Base-by-base conservation (phyloP, 2,888 invertebrate genomes). In the Tiphia femorata region DNA sequence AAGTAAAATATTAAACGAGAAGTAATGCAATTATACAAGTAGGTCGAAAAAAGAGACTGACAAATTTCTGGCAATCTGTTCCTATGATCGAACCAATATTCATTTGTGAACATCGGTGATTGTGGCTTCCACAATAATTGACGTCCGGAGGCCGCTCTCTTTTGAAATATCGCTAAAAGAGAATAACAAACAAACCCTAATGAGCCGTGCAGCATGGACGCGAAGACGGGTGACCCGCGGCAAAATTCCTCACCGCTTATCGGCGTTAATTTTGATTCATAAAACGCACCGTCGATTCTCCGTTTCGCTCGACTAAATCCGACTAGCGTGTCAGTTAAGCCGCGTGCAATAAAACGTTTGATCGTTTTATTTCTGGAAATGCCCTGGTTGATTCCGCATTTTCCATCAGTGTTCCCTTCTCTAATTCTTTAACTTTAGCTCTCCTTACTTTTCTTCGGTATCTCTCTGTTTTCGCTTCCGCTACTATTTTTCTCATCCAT, bases 231-330 rank as follows among this genome's bases (percentile, higher is more conserved):
- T n/a, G n/a, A n/a, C n/a, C n/a, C n/a, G n/a, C n/a, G n/a, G n/a
- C n/a, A n/a, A n/a, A n/a, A n/a, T n/a, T n/a, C n/a, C n/a, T n/a
- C n/a, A n/a, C 8, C 40, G 12, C n/a, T 21, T 12, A 12, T 19
- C 40, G 17, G 20, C 14, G 19, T 29, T 30, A 20, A 17, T 30
- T 44, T 29, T 29, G 44, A 44, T 44, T 27, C 20, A 44, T 44
- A 44, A 42, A 44, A 44, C 44, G 20, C 17, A 48, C 30, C 41
- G 43, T 29, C 37, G 43, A 25, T 37, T 48, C 53, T 53, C 53
- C 30, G 23, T n/a, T 37, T 30, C 25, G 43, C 23, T 38, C 37
- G 53, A 53, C 53, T 57, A 57, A 57, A 14, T 42, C 42, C 37
- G n/a, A 52, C 38, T 14, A 38, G 14, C 37, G 17, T 27, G 37